Conservation (phyloP, 2,797 vertebrate species). For the Danio kyathit region DNA sequence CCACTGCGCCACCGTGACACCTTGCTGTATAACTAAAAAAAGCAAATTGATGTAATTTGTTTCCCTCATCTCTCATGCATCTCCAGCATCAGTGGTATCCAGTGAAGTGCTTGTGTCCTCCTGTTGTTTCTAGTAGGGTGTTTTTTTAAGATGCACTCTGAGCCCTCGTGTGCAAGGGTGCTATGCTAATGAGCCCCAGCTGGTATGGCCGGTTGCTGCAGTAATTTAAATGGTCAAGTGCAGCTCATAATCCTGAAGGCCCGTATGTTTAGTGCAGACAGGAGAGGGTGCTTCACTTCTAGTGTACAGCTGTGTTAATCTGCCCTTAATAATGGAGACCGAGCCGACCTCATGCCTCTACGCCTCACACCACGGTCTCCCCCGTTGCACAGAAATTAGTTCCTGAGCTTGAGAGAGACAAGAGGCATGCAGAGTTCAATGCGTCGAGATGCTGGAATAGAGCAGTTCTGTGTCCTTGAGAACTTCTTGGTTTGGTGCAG, state of each 20-base stretch:
- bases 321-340: conserved; percentile 93
- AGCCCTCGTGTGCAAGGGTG: conserved; percentile 62
- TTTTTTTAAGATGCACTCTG: conserved; percentile 63
- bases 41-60: conserved; percentile 6
- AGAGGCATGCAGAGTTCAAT: conserved; percentile 73
- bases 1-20: no score
- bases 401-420: conserved; percentile 71
- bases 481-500: conserved; percentile 50
- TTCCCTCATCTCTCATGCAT: background rate
- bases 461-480: conserved; percentile 69
- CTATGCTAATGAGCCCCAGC: conserved; percentile 92
- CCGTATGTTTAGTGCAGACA: conserved; percentile 88
- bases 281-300: conserved; percentile 90
- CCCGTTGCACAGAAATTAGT: conserved; percentile 77
- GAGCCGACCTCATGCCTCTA: conserved; percentile 82
- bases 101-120: conserved; percentile 44
- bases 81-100: conserved; percentile 26
- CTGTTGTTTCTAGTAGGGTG: conserved; percentile 51
- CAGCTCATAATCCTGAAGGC: conserved; percentile 90
- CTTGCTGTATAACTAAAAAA: conserved; percentile 7
- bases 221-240: conserved; percentile 99
- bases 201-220: conserved; percentile 94
- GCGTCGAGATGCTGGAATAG: conserved; percentile 64
- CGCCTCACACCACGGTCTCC: conserved; percentile 75
- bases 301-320: conserved; percentile 98